Percentiles rank a stretch among this genome's conserved stretches.
Conservation (phyloP, 2,888 invertebrate species). For the Brenthis daphne region DNA sequence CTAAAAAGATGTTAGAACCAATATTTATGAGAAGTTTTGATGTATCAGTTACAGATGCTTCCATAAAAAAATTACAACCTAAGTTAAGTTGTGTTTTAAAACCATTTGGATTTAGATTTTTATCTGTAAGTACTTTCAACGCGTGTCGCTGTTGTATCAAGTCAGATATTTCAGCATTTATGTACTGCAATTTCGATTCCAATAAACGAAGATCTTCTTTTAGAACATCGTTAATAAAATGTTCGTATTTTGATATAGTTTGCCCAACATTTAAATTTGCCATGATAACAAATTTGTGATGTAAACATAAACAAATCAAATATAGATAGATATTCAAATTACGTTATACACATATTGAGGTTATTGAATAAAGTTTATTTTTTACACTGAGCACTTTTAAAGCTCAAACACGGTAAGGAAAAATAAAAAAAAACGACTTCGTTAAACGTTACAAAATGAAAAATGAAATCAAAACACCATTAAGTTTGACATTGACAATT, state of each 20-base stretch:
- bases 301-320: neutral
- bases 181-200: constrained; percentile 81
- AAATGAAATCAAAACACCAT: neutral
- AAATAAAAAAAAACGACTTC: no score
- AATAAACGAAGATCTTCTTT: constrained; percentile 86
- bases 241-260: constrained; percentile 81
- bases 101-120: constrained; percentile 72
- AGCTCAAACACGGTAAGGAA: no score
- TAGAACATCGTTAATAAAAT: constrained; percentile 89
- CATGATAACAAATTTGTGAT: constrained; percentile 46
- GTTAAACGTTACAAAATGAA: neutral
- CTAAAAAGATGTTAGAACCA: constrained; percentile 89
- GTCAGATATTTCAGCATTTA: constrained; percentile 87
- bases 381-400: no score
- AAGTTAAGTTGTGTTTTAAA: constrained; percentile 85
- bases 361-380: neutral
- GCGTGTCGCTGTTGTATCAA: constrained; percentile 87
- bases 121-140: constrained; percentile 84
- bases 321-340: neutral
- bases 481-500: constrained; percentile 3
- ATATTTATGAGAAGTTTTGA: constrained; percentile 86
- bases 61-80: constrained; percentile 92
- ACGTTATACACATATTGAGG: neutral
- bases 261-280: constrained; percentile 50
- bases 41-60: constrained; percentile 86